Percentiles rank a stretch among this genome's conserved stretches.
phyloP scores from a whole-genome alignment of 2,113 vertebrate species.

The Pterophyllum scalare region DNA sequence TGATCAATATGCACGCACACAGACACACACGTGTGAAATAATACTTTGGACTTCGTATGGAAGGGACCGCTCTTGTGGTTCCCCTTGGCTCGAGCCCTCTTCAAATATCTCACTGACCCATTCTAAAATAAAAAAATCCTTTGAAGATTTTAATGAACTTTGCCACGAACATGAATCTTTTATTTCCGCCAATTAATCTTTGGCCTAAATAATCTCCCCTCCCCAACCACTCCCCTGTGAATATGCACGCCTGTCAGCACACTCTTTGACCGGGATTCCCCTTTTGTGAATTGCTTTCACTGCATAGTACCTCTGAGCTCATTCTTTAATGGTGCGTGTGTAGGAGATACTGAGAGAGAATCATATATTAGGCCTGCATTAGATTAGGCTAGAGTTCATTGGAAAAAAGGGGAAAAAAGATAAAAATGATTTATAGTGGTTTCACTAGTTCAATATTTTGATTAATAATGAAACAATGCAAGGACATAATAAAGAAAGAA shows the following conservation, averaged over 20 bases:
- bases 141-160: slow-evolving; percentile 78
- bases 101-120: slow-evolving; percentile 26
- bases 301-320: slow-evolving; percentile 26
- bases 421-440: not conserved
- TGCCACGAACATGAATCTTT: slow-evolving; percentile 76
- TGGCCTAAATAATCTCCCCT: slow-evolving; percentile 61
- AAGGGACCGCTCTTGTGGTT: slow-evolving; percentile 9
- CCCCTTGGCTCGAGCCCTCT: not conserved
- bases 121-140: slow-evolving; percentile 17
- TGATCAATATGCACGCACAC: not conserved
- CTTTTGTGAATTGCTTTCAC: slow-evolving; percentile 45
- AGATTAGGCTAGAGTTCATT: slow-evolving; percentile 9
- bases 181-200: slow-evolving; percentile 74
- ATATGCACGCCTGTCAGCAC: slow-evolving; percentile 43
- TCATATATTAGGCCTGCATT: not conserved
- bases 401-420: not conserved
- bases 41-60: not conserved
- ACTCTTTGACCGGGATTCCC: slow-evolving; percentile 47
- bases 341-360: not conserved
- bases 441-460: not conserved
- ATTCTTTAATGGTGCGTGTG: slow-evolving; percentile 35
- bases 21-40: not conserved
- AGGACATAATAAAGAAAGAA: not conserved
- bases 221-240: slow-evolving; percentile 32
- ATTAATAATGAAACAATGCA: not conserved